Base-by-base conservation (phyloP, 2,888 invertebrate species). In the Helicoverpa assulta region DNA sequence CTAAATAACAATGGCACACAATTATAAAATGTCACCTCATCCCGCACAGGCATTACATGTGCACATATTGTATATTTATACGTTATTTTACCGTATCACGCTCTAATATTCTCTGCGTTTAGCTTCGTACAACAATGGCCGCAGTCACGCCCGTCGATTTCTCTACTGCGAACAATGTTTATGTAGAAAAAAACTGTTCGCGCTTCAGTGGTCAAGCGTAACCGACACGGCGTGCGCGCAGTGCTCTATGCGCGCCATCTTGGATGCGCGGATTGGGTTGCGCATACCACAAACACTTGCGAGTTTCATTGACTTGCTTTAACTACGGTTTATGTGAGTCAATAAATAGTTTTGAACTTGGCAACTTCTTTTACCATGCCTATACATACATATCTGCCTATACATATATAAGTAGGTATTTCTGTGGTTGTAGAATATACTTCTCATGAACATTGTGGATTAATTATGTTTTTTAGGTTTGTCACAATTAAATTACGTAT, bases 81-180 rank as follows among this genome's bases (percentile, higher is more conserved):
- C 85, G 88, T 90, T 90, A 92, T 93, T 92, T 91, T 91, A 92
- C 90, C 88, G 91, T 89, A 93, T 90, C 94, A 94, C 93, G 95
- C 94, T 95, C 95, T 95, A 88, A 94, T 95, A 95, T 95, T 88
- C 92, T 88, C 92, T 83, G 87, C 89, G 89, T 94, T 94, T 93
- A 92, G 91, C 89, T 88, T 89, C 89, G 86, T 90, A 93, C 92
- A 94, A 95, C 94, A 94, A 94, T 93, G 89, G 93, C 90, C 86
- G 84, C 91, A 91, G 95, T 94, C 93, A 94, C 95, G 95, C 93
- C 91, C 92, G 94, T 89, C 94, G 95, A 94, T 95, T 95, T 95
- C 94, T 93, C 94, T 94, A 90, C 92, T 88, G 92, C 91, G 94
- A 94, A 94, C 95, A 95, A 94, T 95, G 94, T 95, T 94, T 93